Percentiles rank a stretch among this genome's conserved stretches.
These are phyloP conservation scores for Drosophila truncata DNA, from an alignment of 1,140 invertebrate genomes.

Conservation along the genomic window DNA sequence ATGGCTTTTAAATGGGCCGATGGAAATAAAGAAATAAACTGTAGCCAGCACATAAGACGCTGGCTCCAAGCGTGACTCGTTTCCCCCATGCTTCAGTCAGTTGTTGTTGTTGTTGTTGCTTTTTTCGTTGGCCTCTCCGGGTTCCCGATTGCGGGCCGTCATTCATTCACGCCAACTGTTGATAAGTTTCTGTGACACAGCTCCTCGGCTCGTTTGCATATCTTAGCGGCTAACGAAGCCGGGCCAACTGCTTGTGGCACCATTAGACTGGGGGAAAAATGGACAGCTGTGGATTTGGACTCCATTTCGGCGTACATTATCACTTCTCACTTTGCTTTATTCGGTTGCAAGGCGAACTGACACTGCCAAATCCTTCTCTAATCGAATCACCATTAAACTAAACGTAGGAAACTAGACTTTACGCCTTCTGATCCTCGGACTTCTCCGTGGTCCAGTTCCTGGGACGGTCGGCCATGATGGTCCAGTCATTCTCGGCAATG, in stretches of 20 bases:
- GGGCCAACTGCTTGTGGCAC: slow-evolving; percentile 21
- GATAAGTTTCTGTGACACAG: slow-evolving; percentile 61
- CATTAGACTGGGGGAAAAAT: slow-evolving; percentile 16
- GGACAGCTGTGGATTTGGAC: slow-evolving; percentile 23
- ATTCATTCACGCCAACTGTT: slow-evolving; percentile 57
- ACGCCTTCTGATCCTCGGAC: slow-evolving; percentile 24
- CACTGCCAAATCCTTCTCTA: slow-evolving; percentile 29
- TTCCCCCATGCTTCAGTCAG: slow-evolving; percentile 28
- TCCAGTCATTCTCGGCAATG: slow-evolving; percentile 78
- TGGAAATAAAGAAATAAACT: slow-evolving; percentile 64
- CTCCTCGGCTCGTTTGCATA: slow-evolving; percentile 43
- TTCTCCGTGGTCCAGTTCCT: slow-evolving; percentile 68
- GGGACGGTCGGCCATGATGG: slow-evolving; percentile 80
- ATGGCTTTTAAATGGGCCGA: slow-evolving; percentile 75
- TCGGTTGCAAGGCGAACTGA: slow-evolving; percentile 38
- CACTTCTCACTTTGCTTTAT: slow-evolving; percentile 63
- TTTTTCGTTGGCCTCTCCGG: slow-evolving; percentile 24
- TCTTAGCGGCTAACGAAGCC: slow-evolving; percentile 14
- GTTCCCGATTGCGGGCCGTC: slow-evolving; percentile 36
- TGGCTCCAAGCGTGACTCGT: slow-evolving; percentile 62
- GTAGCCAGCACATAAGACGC: slow-evolving; percentile 28
- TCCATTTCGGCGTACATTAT: slow-evolving; percentile 37
- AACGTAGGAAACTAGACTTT: slow-evolving; percentile 48
- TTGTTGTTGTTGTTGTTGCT: slow-evolving; percentile 27
- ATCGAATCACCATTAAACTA: slow-evolving; percentile 59